Percentiles rank a stretch among this genome's conserved stretches.
phyloP scores from a whole-genome alignment of 2,888 invertebrate genomes.

The Vesta saturnalis region DNA sequence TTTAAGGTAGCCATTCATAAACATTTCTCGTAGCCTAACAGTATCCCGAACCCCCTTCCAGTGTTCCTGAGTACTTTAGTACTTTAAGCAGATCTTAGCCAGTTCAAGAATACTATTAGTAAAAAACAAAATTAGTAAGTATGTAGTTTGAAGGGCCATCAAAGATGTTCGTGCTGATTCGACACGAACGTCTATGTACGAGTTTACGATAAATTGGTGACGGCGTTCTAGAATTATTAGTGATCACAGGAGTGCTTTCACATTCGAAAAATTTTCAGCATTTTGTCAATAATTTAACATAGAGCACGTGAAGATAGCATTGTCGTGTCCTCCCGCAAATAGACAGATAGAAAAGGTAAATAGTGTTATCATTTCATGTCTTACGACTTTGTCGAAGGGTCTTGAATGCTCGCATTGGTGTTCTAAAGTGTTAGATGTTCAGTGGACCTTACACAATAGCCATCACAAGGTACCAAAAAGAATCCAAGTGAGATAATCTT shows the following conservation, averaged over 20 bases:
- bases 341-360: background rate
- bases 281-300: constrained; percentile 28
- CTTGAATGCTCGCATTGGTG: background rate
- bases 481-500: constrained; percentile 18
- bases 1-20: no score
- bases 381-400: background rate
- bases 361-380: background rate
- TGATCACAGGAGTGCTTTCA: constrained; percentile 31
- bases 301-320: constrained; percentile 31
- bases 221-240: constrained; percentile 27
- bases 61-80: no score
- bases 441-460: constrained; percentile 23
- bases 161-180: constrained; percentile 14
- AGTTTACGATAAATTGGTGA: constrained; percentile 28
- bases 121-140: constrained; percentile 48
- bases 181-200: constrained; percentile 11
- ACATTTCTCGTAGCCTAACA: no score
- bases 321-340: no score
- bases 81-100: no score
- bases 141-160: constrained; percentile 12
- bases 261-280: constrained; percentile 17
- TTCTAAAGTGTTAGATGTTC: constrained; percentile 14
- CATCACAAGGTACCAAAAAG: constrained; percentile 6
- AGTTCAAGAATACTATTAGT: no score
- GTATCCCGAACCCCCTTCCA: no score